phyloP scores from a whole-genome alignment of 2,113 vertebrate genomes.

The Caranx melampygus region DNA sequence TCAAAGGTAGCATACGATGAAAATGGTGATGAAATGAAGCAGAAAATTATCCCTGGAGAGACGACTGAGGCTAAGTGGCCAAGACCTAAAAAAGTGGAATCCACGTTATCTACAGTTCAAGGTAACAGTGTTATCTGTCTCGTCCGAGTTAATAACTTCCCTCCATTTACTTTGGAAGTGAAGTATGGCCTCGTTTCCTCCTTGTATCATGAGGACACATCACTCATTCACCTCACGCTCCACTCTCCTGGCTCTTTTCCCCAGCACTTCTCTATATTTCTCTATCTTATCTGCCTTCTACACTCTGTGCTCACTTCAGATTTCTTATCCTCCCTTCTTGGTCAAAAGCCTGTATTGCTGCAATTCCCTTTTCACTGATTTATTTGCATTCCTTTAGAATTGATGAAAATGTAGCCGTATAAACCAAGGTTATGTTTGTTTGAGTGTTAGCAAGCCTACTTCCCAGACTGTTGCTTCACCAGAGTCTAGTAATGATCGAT shows the following conservation, averaged over 20 bases:
- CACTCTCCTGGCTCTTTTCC: conserved; percentile 43
- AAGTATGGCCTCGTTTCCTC: conserved; percentile 60
- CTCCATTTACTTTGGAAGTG: conserved; percentile 66
- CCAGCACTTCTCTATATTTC: conserved; percentile 38
- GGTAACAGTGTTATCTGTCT: conserved; percentile 77
- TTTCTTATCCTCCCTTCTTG: conserved; percentile 64
- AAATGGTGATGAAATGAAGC: conserved; percentile 51
- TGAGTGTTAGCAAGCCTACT: conserved; percentile 63
- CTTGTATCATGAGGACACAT: conserved; percentile 62
- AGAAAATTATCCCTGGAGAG: conserved; percentile 46
- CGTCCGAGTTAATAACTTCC: conserved; percentile 76
- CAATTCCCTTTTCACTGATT: conserved; percentile 74
- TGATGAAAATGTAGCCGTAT: conserved; percentile 70
- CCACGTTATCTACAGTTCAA: conserved; percentile 72
- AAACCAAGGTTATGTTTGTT: conserved; percentile 77
- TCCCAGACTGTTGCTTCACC: conserved; percentile 67
- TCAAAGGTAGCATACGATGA: conserved; percentile 40
- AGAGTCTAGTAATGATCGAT: conserved; percentile 65
- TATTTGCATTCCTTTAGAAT: conserved; percentile 75
- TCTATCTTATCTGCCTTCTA: conserved; percentile 74
- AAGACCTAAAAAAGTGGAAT: conserved; percentile 49
- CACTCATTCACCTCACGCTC: conserved; percentile 67
- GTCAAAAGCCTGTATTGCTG: conserved; percentile 66
- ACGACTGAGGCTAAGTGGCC: conserved; percentile 44
- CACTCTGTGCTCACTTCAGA: conserved; percentile 67